phyloP scores from a whole-genome alignment of 2,888 invertebrate species.

The Dromius quadrimaculatus region DNA sequence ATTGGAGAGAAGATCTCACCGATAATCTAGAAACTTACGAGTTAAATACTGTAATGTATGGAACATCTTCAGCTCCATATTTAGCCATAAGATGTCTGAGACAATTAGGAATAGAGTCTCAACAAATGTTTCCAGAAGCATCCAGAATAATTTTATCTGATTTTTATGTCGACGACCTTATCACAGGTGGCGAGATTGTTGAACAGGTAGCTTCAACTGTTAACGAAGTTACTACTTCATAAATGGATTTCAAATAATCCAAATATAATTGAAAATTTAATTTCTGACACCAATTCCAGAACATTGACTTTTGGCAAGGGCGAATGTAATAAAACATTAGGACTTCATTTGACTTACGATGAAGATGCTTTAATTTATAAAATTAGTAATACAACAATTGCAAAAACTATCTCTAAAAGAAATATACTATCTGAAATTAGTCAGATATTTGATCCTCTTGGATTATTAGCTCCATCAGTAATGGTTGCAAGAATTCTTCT shows the following conservation, averaged over 20 bases:
- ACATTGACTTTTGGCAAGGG: background rate
- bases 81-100: too few relatives aligned
- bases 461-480: too few relatives aligned
- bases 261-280: background rate
- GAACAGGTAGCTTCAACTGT: background rate
- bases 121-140: too few relatives aligned
- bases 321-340: background rate
- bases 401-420: background rate
- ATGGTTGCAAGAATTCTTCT: too few relatives aligned
- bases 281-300: background rate
- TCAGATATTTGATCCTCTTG: too few relatives aligned
- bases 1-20: too few relatives aligned
- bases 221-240: background rate
- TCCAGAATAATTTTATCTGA: background rate
- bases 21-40: too few relatives aligned
- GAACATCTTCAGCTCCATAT: too few relatives aligned
- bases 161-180: background rate
- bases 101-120: too few relatives aligned
- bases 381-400: constrained; percentile 1
- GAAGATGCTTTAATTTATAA: background rate
- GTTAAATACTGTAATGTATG: too few relatives aligned
- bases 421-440: too few relatives aligned
- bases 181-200: background rate
- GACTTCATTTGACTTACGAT: too few relatives aligned
- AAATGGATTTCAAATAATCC: constrained; percentile 2